Evolutionary conservation across 1,140 invertebrate genomes (phyloP).

Genomic region (Trichomalopsis sarcophagae): DNA sequence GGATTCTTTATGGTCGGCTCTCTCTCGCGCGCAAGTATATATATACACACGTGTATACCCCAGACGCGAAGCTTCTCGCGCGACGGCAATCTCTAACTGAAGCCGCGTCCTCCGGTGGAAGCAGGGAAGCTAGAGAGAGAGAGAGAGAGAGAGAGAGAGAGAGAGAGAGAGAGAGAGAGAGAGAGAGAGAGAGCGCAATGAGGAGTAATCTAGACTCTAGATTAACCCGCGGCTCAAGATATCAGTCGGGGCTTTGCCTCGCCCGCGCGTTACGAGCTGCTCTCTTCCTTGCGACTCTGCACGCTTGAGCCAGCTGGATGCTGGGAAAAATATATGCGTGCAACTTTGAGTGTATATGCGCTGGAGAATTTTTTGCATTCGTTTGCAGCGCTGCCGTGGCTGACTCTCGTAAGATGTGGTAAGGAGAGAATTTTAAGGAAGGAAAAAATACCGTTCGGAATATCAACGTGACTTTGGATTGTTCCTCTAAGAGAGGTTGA

Average conservation of each 20-base stretch:
- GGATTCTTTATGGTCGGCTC: constrained; percentile 16
- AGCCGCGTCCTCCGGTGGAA: background rate
- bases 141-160: background rate
- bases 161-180: background rate
- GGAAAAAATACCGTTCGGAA: too few relatives aligned
- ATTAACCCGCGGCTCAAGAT: constrained; percentile 67
- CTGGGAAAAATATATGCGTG: background rate
- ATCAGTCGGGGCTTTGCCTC: constrained; percentile 64
- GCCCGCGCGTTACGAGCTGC: constrained; percentile 55
- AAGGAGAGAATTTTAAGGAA: too few relatives aligned
- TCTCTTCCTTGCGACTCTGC: constrained; percentile 7
- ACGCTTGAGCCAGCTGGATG: background rate
- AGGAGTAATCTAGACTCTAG: constrained; percentile 66
- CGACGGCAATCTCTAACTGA: constrained; percentile 5
- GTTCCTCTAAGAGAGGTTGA: too few relatives aligned
- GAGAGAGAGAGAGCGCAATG: constrained; percentile 56
- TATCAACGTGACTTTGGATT: too few relatives aligned
- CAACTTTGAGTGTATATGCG: background rate
- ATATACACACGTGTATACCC: background rate
- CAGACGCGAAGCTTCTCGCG: background rate
- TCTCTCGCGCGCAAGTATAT: background rate
- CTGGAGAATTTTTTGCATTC: background rate
- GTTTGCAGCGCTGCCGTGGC: background rate
- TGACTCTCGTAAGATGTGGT: background rate
- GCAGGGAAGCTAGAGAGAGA: background rate